Evolutionary conservation across 2,888 invertebrate genomes (phyloP).

Genomic region (Megaustenia siamemsis): DNA sequence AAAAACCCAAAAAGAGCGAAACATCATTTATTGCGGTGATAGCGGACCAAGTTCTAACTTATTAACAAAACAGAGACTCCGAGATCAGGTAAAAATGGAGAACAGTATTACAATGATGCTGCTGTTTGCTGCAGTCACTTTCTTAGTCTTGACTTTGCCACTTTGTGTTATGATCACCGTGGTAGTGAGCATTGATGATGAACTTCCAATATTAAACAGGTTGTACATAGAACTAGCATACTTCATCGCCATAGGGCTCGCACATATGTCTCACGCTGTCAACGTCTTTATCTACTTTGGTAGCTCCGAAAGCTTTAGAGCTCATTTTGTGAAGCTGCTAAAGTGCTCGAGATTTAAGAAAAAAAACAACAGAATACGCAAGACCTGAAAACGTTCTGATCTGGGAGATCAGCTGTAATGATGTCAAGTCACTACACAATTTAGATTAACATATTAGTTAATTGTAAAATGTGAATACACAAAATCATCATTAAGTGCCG

Average conservation of each 20-base stretch:
- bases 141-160: slow-evolving; percentile 4
- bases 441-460: too few species aligned
- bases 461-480: too few species aligned
- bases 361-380: not conserved
- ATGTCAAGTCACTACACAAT: too few species aligned
- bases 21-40: not conserved
- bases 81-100: slow-evolving; percentile 13
- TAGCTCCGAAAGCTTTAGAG: not conserved
- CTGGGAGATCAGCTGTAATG: not conserved
- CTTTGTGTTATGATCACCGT: not conserved
- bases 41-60: too few species aligned
- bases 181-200: too few species aligned
- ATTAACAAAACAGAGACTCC: not conserved
- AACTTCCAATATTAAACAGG: not conserved
- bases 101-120: slow-evolving; percentile 11
- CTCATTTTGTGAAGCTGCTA: not conserved
- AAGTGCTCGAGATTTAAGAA: not conserved
- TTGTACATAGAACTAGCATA: not conserved
- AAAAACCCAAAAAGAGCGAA: not conserved
- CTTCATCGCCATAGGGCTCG: not conserved
- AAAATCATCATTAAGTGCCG: too few species aligned
- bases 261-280: not conserved
- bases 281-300: slow-evolving; percentile 26
- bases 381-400: not conserved
- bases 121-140: not conserved